Evolutionary conservation across 30 jellyfish, hydroid and myxozoan species (phyloP), one percentile per base, ranked within the genome.

Genomic region (Pseudorhiza aurosa): DNA sequence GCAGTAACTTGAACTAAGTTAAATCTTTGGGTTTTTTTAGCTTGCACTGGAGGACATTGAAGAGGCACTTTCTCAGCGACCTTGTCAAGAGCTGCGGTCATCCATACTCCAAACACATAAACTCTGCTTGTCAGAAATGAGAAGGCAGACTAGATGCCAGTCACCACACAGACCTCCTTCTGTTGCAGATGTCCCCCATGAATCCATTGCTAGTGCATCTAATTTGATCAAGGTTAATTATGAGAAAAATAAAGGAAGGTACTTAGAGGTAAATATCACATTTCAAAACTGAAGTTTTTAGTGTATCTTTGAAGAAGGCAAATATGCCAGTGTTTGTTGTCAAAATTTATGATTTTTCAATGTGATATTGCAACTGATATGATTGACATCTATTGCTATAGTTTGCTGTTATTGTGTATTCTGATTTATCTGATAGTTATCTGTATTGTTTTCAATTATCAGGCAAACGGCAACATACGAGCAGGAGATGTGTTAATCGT

Each of bases 401-500:
- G n/a, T n/a, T n/a, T n/a, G n/a, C n/a, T n/a, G n/a, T n/a, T n/a
- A n/a, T n/a, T n/a, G n/a, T n/a, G n/a, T n/a, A n/a, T n/a, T n/a
- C n/a, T n/a, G n/a, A n/a, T n/a, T n/a, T n/a, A n/a, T n/a, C n/a
- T n/a, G n/a, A n/a, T n/a, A n/a, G 15, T 47, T 47, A 19, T 45
- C 28, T 44, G 11, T 69, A 4, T 51, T 45, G 21, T 1, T 3
- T 44, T 47, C 12, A 1, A 22, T 65, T 25, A 68, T 2, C 43
- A 85, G 96, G 90, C 90, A 28, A 56, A 64, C 53, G 96, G 65
- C 24, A 58, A 75, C 58, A 85, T 85, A 68, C 64, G 49, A 53
- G 96, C 96, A 53, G 96, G 96, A 4, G 96, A 85, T 68, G 90
- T 76, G 12, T 63, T 85, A 44, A 85, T 85, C 1, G 90, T 69